Conservation (phyloP, 2,113 vertebrate species). For the Pipa parva region DNA sequence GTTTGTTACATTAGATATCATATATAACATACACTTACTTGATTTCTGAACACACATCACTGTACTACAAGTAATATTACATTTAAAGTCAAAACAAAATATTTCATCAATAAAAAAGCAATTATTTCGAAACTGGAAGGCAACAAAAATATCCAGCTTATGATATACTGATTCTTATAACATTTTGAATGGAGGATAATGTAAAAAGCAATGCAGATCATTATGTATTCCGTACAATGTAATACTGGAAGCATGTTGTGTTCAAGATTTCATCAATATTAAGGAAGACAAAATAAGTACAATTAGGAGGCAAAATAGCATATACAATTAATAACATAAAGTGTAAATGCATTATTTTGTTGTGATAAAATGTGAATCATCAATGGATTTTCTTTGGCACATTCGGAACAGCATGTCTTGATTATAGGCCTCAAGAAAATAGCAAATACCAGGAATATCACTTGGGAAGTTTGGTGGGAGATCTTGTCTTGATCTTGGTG, state of each 20-base stretch:
- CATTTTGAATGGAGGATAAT: too few relatives aligned
- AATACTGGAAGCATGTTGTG: not conserved
- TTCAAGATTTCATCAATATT: constrained; percentile 2
- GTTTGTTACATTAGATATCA: too few relatives aligned
- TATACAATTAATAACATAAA: not conserved
- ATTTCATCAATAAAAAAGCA: too few relatives aligned
- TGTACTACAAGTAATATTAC: too few relatives aligned
- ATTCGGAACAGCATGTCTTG: constrained; percentile 60
- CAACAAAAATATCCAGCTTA: too few relatives aligned
- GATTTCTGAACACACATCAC: too few relatives aligned
- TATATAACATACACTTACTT: too few relatives aligned
- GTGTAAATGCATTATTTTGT: constrained; percentile 2
- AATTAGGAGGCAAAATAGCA: constrained; percentile 14
- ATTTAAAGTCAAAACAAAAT: too few relatives aligned
- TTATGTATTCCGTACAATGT: too few relatives aligned
- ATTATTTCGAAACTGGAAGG: too few relatives aligned
- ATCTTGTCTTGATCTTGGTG: constrained; percentile 88
- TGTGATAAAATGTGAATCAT: constrained; percentile 45
- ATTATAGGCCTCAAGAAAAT: constrained; percentile 84
- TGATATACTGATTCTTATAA: too few relatives aligned
- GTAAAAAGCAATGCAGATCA: too few relatives aligned
- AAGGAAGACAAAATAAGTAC: constrained; percentile 27
- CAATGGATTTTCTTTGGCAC: constrained; percentile 59
- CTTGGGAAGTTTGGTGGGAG: constrained; percentile 92
- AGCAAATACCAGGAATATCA: constrained; percentile 93